These are phyloP conservation scores for Liodrosophila aerea DNA, from an alignment of 2,888 invertebrate species.

Conservation along the genomic window DNA sequence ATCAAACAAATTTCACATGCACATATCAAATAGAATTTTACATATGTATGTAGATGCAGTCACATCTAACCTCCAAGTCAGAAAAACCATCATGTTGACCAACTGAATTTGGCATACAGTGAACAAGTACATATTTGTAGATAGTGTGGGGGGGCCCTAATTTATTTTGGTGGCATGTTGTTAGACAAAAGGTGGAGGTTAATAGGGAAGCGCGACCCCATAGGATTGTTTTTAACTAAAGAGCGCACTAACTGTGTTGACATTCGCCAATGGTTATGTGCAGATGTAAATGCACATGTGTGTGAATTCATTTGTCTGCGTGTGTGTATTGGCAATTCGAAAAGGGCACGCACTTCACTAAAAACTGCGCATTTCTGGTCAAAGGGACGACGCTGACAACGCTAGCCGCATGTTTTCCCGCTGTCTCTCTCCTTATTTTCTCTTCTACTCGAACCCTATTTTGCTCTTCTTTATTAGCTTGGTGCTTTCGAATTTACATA, in stretches of 20 bases:
- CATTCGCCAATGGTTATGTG: constrained; percentile 61
- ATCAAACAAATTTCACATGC: constrained; percentile 13
- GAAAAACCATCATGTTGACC: constrained; percentile 67
- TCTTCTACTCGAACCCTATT: constrained; percentile 6
- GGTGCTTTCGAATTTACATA: constrained; percentile 34
- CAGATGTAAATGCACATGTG: constrained; percentile 28
- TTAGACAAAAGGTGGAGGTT: not conserved
- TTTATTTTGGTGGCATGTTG: too few species aligned
- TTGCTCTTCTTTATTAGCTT: constrained; percentile 13
- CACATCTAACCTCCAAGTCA: constrained; percentile 16
- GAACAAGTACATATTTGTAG: constrained; percentile 45
- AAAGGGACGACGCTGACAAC: constrained; percentile 73
- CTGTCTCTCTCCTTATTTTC: constrained; percentile 4
- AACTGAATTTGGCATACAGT: constrained; percentile 67
- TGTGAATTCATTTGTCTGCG: constrained; percentile 13
- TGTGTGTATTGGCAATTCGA: constrained; percentile 69
- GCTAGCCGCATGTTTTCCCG: constrained; percentile 69
- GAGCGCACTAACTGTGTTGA: constrained; percentile 70
- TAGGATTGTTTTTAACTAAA: constrained; percentile 70
- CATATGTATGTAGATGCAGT: too few species aligned
- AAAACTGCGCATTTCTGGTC: constrained; percentile 76
- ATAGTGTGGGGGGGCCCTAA: not conserved
- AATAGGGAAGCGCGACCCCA: constrained; percentile 34
- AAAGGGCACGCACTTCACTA: constrained; percentile 77
- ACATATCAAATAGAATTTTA: constrained; percentile 26